phyloP scores from a whole-genome alignment of 1,140 invertebrate genomes.

The Microplitis demolitor region DNA sequence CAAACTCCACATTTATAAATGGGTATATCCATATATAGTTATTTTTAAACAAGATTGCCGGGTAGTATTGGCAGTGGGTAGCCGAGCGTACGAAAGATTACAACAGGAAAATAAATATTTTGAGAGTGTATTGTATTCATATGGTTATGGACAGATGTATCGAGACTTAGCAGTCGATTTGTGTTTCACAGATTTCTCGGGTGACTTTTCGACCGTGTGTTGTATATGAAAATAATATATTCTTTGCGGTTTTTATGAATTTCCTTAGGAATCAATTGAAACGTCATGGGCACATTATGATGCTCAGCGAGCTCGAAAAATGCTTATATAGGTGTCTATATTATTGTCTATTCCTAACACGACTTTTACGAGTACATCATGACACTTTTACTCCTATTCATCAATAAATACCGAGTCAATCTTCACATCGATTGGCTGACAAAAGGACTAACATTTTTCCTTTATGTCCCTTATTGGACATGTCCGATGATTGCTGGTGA shows the following conservation, averaged over 20 bases:
- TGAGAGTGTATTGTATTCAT: slow-evolving; percentile 41
- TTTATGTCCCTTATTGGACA: not conserved
- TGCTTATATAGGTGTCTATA: not conserved
- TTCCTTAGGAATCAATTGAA: slow-evolving; percentile 34
- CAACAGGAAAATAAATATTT: slow-evolving; percentile 52
- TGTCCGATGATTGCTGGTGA: not conserved
- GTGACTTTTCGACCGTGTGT: slow-evolving; percentile 2
- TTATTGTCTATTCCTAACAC: slow-evolving; percentile 34
- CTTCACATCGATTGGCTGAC: not conserved
- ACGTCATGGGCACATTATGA: slow-evolving; percentile 34
- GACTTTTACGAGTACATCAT: slow-evolving; percentile 43
- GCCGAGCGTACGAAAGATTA: slow-evolving; percentile 21
- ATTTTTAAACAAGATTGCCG: slow-evolving; percentile 43
- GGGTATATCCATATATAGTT: slow-evolving; percentile 32
- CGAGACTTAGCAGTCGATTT: slow-evolving; percentile 15
- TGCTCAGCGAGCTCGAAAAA: slow-evolving; percentile 1
- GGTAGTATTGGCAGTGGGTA: slow-evolving; percentile 35
- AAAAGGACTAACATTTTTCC: not conserved
- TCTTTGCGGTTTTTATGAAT: slow-evolving; percentile 35
- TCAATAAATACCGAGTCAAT: not conserved
- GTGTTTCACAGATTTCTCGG: not conserved
- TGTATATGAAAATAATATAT: slow-evolving; percentile 10
- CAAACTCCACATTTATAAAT: not conserved
- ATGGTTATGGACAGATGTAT: slow-evolving; percentile 36
- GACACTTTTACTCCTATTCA: slow-evolving; percentile 26